Base-by-base conservation (phyloP, 64 coral and sea anemone species). In the Montipora efflorescens region DNA sequence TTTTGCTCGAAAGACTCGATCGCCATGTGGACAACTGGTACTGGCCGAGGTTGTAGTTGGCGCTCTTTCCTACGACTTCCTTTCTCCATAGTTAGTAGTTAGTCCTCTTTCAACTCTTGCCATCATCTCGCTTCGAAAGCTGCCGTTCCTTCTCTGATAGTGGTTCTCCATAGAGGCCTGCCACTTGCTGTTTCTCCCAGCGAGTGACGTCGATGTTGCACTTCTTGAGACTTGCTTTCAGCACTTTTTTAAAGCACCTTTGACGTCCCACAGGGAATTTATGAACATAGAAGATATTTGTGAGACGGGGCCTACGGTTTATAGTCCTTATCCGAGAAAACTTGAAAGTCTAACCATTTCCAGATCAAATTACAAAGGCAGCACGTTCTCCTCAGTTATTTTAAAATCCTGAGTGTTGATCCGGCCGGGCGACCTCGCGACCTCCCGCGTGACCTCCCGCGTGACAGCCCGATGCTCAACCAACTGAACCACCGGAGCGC, bases 191-290 rank as follows among this genome's bases (percentile, higher is more conserved):
- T 49, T 1, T 12, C 81, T 93, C 91, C 81, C 44, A 44, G 21
- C 59, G 13, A 22, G 52, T 79, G 15, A 50, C 15, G 44, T 79
- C 75, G 77, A 90, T 90, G 64, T 79, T 78, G 19, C 25, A 90
- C 13, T 12, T 70, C 79, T 92, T 75, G 59, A 92, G 90, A 22
- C 69, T 72, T 21, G 90, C 16, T 44, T 84, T 92, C 3, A 92
- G 62, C 10, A 28, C 73, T 25, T 84, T 67, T 23, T 83, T 84
- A n/a, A 59, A 92, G 12, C 90, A 11, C 68, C 74, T 84, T 45
- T 75, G 55, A 8, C 21, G 79, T 12, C 67, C 68, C 4, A 79
- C 90, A 57, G 6, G 10, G 53, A 6, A 57, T 4, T 57, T 11
- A 57, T 57, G 53, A 28, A 28, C 28, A 28, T 28, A 28, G 1